phyloP scores from a whole-genome alignment of 1,140 invertebrate species.

The Lasioglossum albipes region DNA sequence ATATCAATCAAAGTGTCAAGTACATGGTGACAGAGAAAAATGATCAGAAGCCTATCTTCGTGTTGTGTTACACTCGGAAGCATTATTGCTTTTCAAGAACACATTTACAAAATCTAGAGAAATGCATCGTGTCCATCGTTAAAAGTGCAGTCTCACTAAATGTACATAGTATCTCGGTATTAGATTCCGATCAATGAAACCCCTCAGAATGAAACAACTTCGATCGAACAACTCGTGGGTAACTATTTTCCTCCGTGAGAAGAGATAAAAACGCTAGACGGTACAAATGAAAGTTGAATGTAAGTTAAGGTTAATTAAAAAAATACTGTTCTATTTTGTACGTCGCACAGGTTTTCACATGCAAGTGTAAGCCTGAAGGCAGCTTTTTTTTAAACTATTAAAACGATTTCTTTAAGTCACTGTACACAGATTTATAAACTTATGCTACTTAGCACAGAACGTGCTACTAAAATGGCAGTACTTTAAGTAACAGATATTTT shows the following conservation, averaged over 20 bases:
- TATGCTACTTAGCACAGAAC: slow-evolving; percentile 33
- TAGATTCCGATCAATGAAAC: not conserved
- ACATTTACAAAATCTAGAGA: slow-evolving; percentile 5
- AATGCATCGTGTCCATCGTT: not conserved
- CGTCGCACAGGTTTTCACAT: slow-evolving; percentile 10
- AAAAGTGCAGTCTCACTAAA: not conserved
- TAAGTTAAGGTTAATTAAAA: slow-evolving; percentile 31
- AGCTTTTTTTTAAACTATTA: slow-evolving; percentile 26
- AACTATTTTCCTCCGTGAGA: slow-evolving; percentile 19
- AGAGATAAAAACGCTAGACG: slow-evolving; percentile 25
- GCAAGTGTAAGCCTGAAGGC: slow-evolving; percentile 10
- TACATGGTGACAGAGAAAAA: not conserved
- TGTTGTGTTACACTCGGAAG: slow-evolving; percentile 12
- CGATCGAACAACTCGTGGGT: not conserved
- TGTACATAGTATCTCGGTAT: not conserved
- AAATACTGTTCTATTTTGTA: slow-evolving; percentile 46
- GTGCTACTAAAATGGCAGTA: slow-evolving; percentile 54
- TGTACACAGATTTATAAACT: slow-evolving; percentile 48
- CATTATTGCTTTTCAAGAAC: slow-evolving; percentile 29
- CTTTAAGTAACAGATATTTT: slow-evolving; percentile 26
- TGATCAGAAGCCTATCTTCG: slow-evolving; percentile 11
- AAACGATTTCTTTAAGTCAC: slow-evolving; percentile 27
- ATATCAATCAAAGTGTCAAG: slow-evolving; percentile 6
- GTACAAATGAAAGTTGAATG: not conserved
- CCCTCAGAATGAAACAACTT: slow-evolving; percentile 7